Evolutionary conservation across 2,888 invertebrate genomes (phyloP).

Genomic region (Acanthopleura granulata): DNA sequence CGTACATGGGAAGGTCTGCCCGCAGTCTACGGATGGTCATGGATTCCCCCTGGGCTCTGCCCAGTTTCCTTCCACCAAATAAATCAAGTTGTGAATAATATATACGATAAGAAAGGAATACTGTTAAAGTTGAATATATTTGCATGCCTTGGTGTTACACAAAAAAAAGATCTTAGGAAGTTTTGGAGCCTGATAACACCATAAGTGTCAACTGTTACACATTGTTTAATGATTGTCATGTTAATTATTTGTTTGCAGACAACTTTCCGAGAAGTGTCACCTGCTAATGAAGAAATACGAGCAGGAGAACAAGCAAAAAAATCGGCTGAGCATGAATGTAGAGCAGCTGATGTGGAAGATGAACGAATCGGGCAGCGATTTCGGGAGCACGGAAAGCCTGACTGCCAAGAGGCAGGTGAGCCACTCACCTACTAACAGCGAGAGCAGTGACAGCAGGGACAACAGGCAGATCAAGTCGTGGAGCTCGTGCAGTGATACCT

Average conservation of each 20-base stretch:
- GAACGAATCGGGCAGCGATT: constrained; percentile 43
- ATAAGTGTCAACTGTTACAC: too few species aligned
- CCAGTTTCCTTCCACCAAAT: too few species aligned
- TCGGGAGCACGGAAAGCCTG: constrained; percentile 47
- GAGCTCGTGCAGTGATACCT: background rate
- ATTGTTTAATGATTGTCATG: background rate
- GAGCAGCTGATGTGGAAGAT: constrained; percentile 91
- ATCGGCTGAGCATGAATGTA: constrained; percentile 83
- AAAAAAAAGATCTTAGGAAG: background rate
- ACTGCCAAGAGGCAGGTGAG: constrained; percentile 43
- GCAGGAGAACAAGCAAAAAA: constrained; percentile 83
- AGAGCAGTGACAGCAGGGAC: constrained; percentile 11
- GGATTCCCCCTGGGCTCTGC: too few species aligned
- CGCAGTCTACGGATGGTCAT: too few species aligned
- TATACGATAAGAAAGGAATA: too few species aligned
- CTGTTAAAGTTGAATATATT: too few species aligned
- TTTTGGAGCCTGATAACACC: background rate
- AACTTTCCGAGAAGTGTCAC: constrained; percentile 79
- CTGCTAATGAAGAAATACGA: constrained; percentile 76
- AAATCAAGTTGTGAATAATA: too few species aligned
- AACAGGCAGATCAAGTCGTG: background rate
- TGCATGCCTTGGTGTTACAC: too few species aligned
- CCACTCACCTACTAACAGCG: constrained; percentile 44
- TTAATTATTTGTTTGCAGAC: constrained; percentile 71
- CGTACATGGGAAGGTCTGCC: too few species aligned